Base-by-base conservation (phyloP, 2,888 invertebrate genomes). In the Candidula unifasciata region DNA sequence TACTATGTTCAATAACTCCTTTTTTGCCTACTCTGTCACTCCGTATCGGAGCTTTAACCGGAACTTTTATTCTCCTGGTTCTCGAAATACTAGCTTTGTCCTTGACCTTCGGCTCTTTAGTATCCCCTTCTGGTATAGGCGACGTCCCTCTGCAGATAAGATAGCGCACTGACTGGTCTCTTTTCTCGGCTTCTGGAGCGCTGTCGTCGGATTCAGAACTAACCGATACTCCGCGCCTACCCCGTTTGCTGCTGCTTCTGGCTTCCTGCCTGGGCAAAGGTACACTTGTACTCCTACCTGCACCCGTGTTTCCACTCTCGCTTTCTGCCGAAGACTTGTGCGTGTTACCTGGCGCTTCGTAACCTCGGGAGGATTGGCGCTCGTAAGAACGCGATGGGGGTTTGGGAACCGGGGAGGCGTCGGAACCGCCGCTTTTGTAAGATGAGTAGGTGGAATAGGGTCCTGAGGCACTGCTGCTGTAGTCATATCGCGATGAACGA, bases 121-220 rank as follows among this genome's bases (percentile, higher is more conserved):
- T 76, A 71, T 89, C 91, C 30, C 88, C 89, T 81, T 91, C 91
- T 16, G 89, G 90, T 87, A 91, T 90, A 18, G 93, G 93, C 16
- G 92, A 92, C 10, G 92, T 93, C 52, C 92, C 93, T 71, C 92
- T 79, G 85, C 91, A 92, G 80, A 91, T 91, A 76, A 92, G 87
- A 87, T 91, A 93, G 54, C 88, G 86, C n/a, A 89, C 85, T 18
- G 83, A 52, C 27, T 80, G 82, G 60, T 87, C 87, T n/a, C 82
- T 88, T 83, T 91, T 91, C 79, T 92, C 92, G 37, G 91, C 91
- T 82, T 92, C 92, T 0, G 92, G 92, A 0, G 91, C 90, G 85
- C 92, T 92, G 80, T 91, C 91, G 78, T 90, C 90, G 0, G 90
- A 89, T 78, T 91, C 91, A 74, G 87, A 80, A 33, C 85, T 78